Conservation (phyloP, 1,140 invertebrate genomes). For the Luehdorfia chinensis region DNA sequence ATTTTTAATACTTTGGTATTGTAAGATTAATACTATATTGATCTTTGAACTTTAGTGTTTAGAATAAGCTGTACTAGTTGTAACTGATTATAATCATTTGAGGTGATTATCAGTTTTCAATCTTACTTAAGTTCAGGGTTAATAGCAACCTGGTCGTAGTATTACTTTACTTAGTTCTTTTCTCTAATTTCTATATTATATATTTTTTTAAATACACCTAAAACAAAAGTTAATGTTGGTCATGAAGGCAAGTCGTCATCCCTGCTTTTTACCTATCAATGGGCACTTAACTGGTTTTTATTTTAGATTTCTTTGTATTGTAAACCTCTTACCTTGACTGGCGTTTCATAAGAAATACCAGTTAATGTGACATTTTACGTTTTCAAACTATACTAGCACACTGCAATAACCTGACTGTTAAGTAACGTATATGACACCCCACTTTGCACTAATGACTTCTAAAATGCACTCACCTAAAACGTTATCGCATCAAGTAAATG, state of each 20-base stretch:
- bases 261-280: too few relatives aligned
- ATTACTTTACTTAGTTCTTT: too few relatives aligned
- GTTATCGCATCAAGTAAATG: constrained; percentile 69
- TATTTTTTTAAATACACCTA: too few relatives aligned
- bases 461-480: constrained; percentile 68
- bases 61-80: constrained; percentile 6
- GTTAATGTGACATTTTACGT: constrained; percentile 5
- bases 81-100: not conserved
- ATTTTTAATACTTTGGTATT: not conserved
- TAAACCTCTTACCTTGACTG: constrained; percentile 24
- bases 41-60: constrained; percentile 10
- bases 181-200: too few relatives aligned
- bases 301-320: too few relatives aligned
- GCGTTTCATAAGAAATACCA: constrained; percentile 1
- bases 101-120: not conserved
- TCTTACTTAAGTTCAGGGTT: constrained; percentile 1
- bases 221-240: too few relatives aligned
- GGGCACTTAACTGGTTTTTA: too few relatives aligned
- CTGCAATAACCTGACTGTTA: constrained; percentile 28
- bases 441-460: constrained; percentile 46
- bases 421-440: constrained; percentile 35
- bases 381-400: constrained; percentile 34
- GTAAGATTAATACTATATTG: not conserved
- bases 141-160: not conserved
- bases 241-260: too few relatives aligned